Evolutionary conservation across 2,888 invertebrate genomes (phyloP), one percentile per base, ranked within the genome.

Genomic region (Phoronis australis): DNA sequence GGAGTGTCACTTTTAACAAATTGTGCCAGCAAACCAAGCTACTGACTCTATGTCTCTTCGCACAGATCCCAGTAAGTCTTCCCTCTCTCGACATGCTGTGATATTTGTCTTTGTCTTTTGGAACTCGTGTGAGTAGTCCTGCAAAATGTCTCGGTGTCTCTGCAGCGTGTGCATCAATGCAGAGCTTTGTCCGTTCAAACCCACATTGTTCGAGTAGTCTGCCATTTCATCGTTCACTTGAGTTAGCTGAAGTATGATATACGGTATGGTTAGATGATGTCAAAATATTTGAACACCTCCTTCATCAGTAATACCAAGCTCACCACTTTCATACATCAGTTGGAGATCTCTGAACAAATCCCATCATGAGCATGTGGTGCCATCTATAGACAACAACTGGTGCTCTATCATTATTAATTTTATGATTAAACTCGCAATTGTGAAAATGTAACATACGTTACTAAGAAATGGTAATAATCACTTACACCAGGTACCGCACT

Each of bases 151-250:
- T 62, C 90, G 83, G 72, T 97, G 97, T 46, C 97, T 82, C 76
- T 95, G 92, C 57, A 96, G 82, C 0, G 94, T 97, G 75, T 96
- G 96, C 69, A 90, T 82, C 69, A 91, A 87, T 1, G 93, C 90
- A 31, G 91, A 87, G 55, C 78, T 80, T 3, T 79, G 77, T 1
- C 78, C 68, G 20, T 62, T 66, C 42, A 67, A 54, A 43, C 66
- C 66, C 41, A 74, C 62, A 47, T 64, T 71, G 59, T 74, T 72
- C 41, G 72, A 70, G 61, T 72, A 78, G 46, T 78, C 76, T 20
- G 77, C 68, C 79, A 80, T 78, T 51, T 72, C 59, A 57, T 79
- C 78, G 59, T 81, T 81, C 52, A 90, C 82, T 65, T 91, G 90
- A 2, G 87, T 84, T 85, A 97, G 86, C 78, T 87, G 83, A 63